Evolutionary conservation across 2,888 invertebrate species (phyloP).

Genomic region (Dione juno): DNA sequence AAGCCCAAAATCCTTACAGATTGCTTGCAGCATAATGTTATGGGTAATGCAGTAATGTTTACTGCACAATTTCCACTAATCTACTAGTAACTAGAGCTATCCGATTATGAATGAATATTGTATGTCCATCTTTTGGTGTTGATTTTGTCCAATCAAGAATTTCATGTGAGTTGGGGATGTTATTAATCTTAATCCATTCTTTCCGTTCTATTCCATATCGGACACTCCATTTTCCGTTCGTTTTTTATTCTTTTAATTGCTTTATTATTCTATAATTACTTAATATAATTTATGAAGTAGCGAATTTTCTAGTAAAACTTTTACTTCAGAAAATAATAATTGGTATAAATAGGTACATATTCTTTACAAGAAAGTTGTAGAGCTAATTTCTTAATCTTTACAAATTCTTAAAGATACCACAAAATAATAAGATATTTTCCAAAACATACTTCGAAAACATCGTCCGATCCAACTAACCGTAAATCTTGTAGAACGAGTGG

Average conservation of each 20-base stretch:
- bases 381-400: not conserved
- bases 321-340: too few species aligned
- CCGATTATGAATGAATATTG: constrained; percentile 25
- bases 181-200: too few species aligned
- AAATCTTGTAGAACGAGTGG: constrained; percentile 24
- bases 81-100: constrained; percentile 15
- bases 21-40: constrained; percentile 42
- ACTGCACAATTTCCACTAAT: constrained; percentile 29
- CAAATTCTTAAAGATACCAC: constrained; percentile 1
- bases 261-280: too few species aligned
- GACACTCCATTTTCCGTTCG: too few species aligned
- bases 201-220: too few species aligned
- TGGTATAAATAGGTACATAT: too few species aligned
- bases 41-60: constrained; percentile 42
- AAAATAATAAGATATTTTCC: constrained; percentile 16
- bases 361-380: not conserved
- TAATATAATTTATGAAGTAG: too few species aligned
- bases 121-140: not conserved
- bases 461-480: constrained; percentile 22
- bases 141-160: not conserved
- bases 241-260: too few species aligned
- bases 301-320: too few species aligned
- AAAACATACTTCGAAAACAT: constrained; percentile 21
- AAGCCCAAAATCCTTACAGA: constrained; percentile 45
- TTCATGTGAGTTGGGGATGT: too few species aligned